Evolutionary conservation across 1,140 invertebrate species (phyloP).

Genomic region (Apis laboriosa): DNA sequence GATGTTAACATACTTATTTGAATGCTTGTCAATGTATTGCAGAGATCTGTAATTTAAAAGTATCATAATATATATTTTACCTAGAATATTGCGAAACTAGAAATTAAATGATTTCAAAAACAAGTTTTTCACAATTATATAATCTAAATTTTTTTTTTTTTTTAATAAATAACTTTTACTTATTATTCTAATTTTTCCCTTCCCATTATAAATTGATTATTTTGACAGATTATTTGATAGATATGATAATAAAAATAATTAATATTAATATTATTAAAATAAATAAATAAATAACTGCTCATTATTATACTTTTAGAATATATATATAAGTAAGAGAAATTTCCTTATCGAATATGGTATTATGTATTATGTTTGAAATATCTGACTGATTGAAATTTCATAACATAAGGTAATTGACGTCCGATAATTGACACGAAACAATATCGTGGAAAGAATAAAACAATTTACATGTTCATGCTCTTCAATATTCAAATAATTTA

Average conservation of each 20-base stretch:
- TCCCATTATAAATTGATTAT: too few relatives aligned
- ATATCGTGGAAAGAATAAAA: background rate
- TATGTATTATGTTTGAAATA: background rate
- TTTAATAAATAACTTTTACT: background rate
- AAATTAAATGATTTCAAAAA: background rate
- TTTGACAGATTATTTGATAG: background rate
- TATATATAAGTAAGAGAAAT: background rate
- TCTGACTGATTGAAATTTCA: background rate
- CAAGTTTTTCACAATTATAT: background rate
- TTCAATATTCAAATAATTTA: background rate
- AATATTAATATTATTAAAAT: background rate
- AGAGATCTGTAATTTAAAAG: background rate
- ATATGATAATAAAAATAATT: too few relatives aligned
- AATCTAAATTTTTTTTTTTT: background rate
- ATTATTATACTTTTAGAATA: background rate
- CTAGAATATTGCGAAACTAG: background rate
- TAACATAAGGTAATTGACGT: background rate
- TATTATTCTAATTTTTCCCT: background rate
- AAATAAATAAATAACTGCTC: background rate
- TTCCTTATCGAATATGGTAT: background rate
- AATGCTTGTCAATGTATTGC: background rate
- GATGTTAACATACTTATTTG: background rate
- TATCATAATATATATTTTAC: conserved; percentile 5
- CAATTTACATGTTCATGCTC: background rate
- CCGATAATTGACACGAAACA: too few relatives aligned